Conservation (phyloP, 35 echinoderm and acorn worm species). For the Lytechinus variegatus region DNA sequence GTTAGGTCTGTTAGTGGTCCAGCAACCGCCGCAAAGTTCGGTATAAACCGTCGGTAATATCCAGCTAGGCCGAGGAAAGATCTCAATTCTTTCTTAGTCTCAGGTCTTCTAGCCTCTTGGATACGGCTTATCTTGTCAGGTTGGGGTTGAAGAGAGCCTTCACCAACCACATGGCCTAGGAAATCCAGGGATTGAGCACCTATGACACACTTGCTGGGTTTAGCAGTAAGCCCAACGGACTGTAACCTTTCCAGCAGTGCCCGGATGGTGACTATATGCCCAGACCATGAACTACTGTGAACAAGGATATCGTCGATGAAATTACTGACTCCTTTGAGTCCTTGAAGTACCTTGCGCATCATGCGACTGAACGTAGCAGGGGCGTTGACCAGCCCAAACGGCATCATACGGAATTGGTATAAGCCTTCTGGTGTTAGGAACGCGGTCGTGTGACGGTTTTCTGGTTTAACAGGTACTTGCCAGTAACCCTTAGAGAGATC, state of each 20-base stretch:
- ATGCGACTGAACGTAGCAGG: slow-evolving; percentile 65
- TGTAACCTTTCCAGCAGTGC: slow-evolving; percentile 32
- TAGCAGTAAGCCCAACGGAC: slow-evolving; percentile 22
- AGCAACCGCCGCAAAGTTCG: slow-evolving; percentile 46
- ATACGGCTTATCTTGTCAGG: slow-evolving; percentile 35
- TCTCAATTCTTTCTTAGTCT: slow-evolving; percentile 16
- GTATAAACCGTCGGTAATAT: slow-evolving; percentile 55
- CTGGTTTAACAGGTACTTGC: slow-evolving; percentile 58
- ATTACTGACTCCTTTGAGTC: slow-evolving; percentile 25
- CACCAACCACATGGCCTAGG: slow-evolving; percentile 43
- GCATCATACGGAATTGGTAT: no score
- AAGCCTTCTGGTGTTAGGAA: no score
- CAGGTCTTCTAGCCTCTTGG: background rate
- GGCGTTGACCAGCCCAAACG: no score
- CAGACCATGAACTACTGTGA: slow-evolving; percentile 27
- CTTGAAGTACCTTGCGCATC: slow-evolving; percentile 32
- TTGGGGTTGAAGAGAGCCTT: slow-evolving; percentile 20
- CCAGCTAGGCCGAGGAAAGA: slow-evolving; percentile 35
- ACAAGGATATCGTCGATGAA: slow-evolving; percentile 54
- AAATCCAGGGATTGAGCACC: slow-evolving; percentile 34
- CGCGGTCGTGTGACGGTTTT: slow-evolving; percentile 46
- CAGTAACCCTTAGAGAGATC: slow-evolving; percentile 65
- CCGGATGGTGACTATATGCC: background rate
- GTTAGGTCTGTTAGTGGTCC: slow-evolving; percentile 36
- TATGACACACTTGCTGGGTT: slow-evolving; percentile 43